A percentile compares a stretch with the other conserved stretches of the same genome.
phyloP scores from a whole-genome alignment of 2,113 vertebrate genomes.

The Psittacara wagleri region DNA sequence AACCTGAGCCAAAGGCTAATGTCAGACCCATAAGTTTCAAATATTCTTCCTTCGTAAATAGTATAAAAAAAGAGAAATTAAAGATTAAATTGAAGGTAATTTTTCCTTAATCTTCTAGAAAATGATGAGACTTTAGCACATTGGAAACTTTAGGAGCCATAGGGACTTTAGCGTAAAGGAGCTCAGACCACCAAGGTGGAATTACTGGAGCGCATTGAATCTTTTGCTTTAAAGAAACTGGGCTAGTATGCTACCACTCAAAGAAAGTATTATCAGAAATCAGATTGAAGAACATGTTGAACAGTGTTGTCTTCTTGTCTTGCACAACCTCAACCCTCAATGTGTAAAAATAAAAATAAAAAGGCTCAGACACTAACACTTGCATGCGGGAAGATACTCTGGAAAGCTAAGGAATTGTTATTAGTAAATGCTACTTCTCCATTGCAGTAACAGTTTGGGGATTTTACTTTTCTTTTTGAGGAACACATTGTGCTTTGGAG shows the following conservation, averaged over 20 bases:
- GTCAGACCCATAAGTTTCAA: background rate
- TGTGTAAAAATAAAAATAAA: background rate
- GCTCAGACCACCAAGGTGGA: background rate
- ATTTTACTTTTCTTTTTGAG: background rate
- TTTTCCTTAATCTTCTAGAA: background rate
- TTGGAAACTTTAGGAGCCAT: background rate
- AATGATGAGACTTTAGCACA: background rate
- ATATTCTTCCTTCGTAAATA: background rate
- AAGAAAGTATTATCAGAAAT: background rate
- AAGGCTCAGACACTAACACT: rapidly evolving
- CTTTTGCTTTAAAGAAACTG: background rate
- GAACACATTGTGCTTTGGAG: background rate
- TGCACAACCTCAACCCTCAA: background rate
- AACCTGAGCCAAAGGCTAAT: background rate
- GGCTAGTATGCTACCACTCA: background rate
- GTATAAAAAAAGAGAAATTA: background rate
- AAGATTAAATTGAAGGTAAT: background rate
- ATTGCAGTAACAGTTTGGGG: background rate
- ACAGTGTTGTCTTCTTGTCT: background rate
- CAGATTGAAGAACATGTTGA: background rate
- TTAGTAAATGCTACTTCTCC: background rate
- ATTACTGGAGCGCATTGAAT: background rate
- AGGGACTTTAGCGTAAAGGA: background rate
- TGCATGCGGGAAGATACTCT: background rate
- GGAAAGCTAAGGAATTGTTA: background rate